These are phyloP conservation scores for Ormyrus nitidulus DNA, from an alignment of 2,888 invertebrate species.

Conservation along the genomic window DNA sequence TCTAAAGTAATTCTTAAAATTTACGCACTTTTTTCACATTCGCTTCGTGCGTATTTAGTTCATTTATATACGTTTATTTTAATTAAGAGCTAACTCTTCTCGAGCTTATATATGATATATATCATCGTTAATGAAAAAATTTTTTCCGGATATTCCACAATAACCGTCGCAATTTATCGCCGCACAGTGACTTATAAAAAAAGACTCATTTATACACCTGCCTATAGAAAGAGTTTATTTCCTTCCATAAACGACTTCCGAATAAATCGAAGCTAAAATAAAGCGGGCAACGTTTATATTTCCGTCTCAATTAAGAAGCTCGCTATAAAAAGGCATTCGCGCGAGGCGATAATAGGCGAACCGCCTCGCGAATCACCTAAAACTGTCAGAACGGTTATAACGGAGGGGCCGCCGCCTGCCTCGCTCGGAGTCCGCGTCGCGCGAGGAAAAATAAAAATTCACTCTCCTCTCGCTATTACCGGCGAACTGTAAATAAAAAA, in stretches of 20 bases:
- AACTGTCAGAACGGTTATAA: slow-evolving; percentile 45
- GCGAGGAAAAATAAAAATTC: slow-evolving; percentile 48
- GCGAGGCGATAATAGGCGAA: slow-evolving; percentile 15
- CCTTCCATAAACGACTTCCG: neutral
- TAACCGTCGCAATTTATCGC: no score
- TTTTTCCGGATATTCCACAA: no score
- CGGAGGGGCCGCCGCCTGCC: slow-evolving; percentile 20
- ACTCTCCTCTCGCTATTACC: slow-evolving; percentile 22
- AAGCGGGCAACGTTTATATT: slow-evolving; percentile 2
- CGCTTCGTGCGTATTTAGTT: no score
- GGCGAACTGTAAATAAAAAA: slow-evolving; percentile 21
- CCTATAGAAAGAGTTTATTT: neutral
- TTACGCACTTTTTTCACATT: no score
- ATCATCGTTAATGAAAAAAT: no score
- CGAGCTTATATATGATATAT: no score
- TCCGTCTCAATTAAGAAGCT: slow-evolving; percentile 22
- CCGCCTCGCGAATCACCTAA: slow-evolving; percentile 27
- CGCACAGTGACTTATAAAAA: no score
- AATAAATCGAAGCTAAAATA: slow-evolving; percentile 32
- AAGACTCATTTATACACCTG: neutral
- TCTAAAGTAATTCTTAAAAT: no score
- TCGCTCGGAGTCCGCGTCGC: neutral
- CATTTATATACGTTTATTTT: no score
- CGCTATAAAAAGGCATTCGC: slow-evolving; percentile 26
- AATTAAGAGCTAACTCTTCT: no score